Conservation (phyloP, 2,888 invertebrate genomes). For the Pachymerium ferrugineum region DNA sequence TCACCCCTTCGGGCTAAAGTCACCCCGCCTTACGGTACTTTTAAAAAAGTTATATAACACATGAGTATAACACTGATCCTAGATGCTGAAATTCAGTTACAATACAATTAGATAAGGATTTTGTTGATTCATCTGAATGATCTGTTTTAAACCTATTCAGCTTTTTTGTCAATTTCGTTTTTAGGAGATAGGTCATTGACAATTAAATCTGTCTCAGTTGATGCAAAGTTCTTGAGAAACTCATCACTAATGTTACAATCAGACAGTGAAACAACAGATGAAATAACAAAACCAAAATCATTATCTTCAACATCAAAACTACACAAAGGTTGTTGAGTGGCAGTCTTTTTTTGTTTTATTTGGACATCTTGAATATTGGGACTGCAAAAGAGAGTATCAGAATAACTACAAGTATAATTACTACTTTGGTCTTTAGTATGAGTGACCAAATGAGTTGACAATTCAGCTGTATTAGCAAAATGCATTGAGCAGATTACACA, state of each 20-base stretch:
- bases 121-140: not conserved
- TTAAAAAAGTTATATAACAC: too few relatives aligned
- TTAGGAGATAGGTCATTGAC: too few relatives aligned
- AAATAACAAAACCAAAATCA: not conserved
- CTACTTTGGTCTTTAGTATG: not conserved
- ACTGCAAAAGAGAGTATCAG: not conserved
- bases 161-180: not conserved
- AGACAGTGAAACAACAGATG: not conserved
- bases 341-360: not conserved
- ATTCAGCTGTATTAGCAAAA: not conserved
- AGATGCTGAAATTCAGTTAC: too few relatives aligned
- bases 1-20: too few relatives aligned
- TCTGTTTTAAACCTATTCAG: not conserved
- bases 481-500: not conserved
- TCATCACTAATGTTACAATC: too few relatives aligned
- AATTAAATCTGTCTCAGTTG: too few relatives aligned
- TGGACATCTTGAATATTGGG: not conserved
- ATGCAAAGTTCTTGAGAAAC: too few relatives aligned
- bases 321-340: not conserved
- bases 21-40: too few relatives aligned
- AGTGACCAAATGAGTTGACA: constrained; percentile 1
- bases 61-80: too few relatives aligned
- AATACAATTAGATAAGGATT: too few relatives aligned
- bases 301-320: not conserved
- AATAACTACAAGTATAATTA: not conserved